Evolutionary conservation across 2,797 vertebrate genomes (phyloP), one percentile per base, ranked within the genome.

Genomic region (Leptatherina wallacei): DNA sequence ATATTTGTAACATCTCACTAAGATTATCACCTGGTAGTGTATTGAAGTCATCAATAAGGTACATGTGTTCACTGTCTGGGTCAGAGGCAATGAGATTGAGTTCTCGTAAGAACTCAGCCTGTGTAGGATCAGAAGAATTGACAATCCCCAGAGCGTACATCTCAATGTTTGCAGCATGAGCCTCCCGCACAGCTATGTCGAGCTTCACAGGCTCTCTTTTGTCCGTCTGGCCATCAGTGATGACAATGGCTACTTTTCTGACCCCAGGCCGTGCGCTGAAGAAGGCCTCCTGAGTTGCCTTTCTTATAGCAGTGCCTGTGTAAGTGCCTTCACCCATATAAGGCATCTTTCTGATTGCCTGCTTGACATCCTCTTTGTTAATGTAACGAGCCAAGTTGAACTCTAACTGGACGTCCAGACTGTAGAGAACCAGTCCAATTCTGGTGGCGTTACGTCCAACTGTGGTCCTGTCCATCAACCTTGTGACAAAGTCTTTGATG

Each of bases 241-340:
- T 95, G 78, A 98, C 96, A 9, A 98, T 89, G 38, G 96, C 96
- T n/a, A 98, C 96, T 88, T 97, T 97, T 40, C 94, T 84, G 73
- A 98, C 96, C 7, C 96, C 95, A 1, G 82, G 81, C 10, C 96
- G 93, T 68, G 97, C 92, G 8, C 95, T 95, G 73, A 90, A 94
- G 94, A 97, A 97, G 44, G 95, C 97, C 74, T 97, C 97, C 68
- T 96, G 96, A 2, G 95, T 96, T 4, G 95, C 95, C 84, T 96
- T 97, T 42, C 93, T 95, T 82, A 98, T 98, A 54, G 97, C 96
- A 0, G 96, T 97, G 80, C 95, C 96, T 0, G 96, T 98, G 86
- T 96, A 94, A 29, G 97, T 98, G 61, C 97, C 96, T 88, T 98
- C 96, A 12, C 97, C 97, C 95, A 98, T 95, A 76, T 98, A 98